Base-by-base conservation (phyloP, 2,888 invertebrate species). In the Conistra vaccinii region DNA sequence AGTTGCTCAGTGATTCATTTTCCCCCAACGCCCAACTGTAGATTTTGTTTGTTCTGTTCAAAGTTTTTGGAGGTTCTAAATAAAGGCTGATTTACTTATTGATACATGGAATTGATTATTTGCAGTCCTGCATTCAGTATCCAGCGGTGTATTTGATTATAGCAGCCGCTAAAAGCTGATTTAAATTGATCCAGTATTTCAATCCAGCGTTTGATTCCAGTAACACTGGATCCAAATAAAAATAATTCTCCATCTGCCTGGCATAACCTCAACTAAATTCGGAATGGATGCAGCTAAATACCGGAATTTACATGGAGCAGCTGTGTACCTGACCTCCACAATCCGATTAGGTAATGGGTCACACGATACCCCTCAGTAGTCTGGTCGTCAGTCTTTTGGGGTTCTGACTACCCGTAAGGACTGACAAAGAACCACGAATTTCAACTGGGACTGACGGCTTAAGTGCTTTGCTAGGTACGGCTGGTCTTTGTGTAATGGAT, bases 1-100 rank as follows among this genome's bases (percentile, higher is more conserved):
- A n/a, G 17, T 32, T n/a, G 26, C 17, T 45, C 29, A 62, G 29
- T 29, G 17, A 61, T 61, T 32, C 12, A 20, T 48, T 65, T 63
- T 32, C 62, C n/a, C n/a, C n/a, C n/a, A 26, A 32, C 69, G 9
- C 26, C 9, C 14, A 3, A 65, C 45, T 35, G 65, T 26, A 42
- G 12, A 63, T 42, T 14, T 63, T 17, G 42, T 69, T 61, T 62
- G 10, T n/a, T 42, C 23, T 61, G 23, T 29, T 45, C 32, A 10
- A 32, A 20, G 6, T 69, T 17, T 20, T 63, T 63, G 69, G 17
- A 20, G 12, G n/a, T n/a, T 45, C n/a, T 65, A 65, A 29, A 65
- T 65, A 65, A 65, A 48, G 14, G 29, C 29, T 48, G 29, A 26
- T 63, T 63, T 29, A 63, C 12, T n/a, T n/a, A 29, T 29, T 29